Base-by-base conservation (phyloP, 2,797 vertebrate genomes). In the Microcaecilia unicolor region DNA sequence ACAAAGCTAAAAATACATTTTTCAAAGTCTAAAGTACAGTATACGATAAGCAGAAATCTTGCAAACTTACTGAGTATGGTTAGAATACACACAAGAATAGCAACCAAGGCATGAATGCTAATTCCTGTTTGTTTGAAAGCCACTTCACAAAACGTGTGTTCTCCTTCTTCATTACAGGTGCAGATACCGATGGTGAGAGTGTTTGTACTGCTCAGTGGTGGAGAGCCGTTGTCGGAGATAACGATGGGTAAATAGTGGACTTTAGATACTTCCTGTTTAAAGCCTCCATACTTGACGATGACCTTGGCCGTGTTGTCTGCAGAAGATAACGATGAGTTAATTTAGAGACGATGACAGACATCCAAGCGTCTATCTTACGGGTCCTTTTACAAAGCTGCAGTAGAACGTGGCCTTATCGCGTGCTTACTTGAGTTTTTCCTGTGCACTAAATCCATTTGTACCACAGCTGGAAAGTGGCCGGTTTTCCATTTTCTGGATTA, bases 31-130 rank as follows among this genome's bases (percentile, higher is more conserved):
- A n/a, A n/a, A n/a, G n/a, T n/a, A n/a, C n/a, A n/a, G n/a, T n/a
- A n/a, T n/a, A n/a, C n/a, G n/a, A n/a, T n/a, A n/a, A n/a, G n/a
- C n/a, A n/a, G n/a, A 21, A 4, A 10, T 11, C 14, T 27, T 25
- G 6, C 8, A 6, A 25, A 65, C 86, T 65, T 64, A 98, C 93
- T 81, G 26, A 90, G 62, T 28, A 97, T 88, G 27, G 86, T 86
- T 40, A 96, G 65, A 34, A 98, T 90, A 61, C 88, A 93, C 44
- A 96, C 74, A 15, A 99, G 86, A 54, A 98, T 91, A 46, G 88
- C 83, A 3, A 94, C 71, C 15, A 98, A 61, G 0, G 85, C 89
- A 4, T 88, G 86, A 41, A 91, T 65, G 12, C 86, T 91, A 54
- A 93, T 70, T 4, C 85, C 83, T 1, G 72, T 72, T 46, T 47